A percentile compares a stretch with the other conserved stretches of the same genome.
These are phyloP conservation scores for Argentina silus DNA, from an alignment of 2,797 vertebrate species.

Conservation along the genomic window DNA sequence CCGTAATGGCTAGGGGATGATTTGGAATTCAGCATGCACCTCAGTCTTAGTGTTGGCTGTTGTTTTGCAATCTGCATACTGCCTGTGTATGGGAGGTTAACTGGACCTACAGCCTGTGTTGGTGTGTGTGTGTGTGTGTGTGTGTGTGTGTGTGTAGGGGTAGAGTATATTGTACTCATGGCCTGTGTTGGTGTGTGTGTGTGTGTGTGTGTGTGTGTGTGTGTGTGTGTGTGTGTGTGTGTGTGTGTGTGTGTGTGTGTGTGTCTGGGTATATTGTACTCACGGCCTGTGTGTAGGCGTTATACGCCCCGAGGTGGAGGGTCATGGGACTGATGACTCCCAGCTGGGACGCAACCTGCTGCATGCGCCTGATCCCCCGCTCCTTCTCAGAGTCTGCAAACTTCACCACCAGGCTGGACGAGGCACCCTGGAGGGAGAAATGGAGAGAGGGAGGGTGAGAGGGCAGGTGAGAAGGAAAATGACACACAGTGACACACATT, in stretches of 20 bases:
- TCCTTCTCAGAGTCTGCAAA: constrained; percentile 88
- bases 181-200: no score
- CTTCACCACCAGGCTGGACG: constrained; percentile 85
- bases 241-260: no score
- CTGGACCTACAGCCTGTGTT: no score
- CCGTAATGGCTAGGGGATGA: not conserved
- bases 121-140: no score
- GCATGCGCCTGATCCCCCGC: constrained; percentile 88
- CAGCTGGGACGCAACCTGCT: constrained; percentile 94
- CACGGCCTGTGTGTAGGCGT: constrained; percentile 95
- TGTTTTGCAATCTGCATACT: not conserved
- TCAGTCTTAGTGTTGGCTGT: not conserved
- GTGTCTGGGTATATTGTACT: constrained; percentile 50
- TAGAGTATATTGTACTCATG: no score
- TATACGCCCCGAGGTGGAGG: constrained; percentile 94
- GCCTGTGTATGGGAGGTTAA: no score
- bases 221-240: no score
- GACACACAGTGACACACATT: not conserved
- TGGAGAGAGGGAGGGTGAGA: not conserved
- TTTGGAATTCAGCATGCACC: not conserved
- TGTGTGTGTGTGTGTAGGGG: no score
- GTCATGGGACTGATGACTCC: constrained; percentile 97
- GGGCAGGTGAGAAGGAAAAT: not conserved
- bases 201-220: no score
- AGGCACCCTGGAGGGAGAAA: constrained; percentile 82